A percentile compares a stretch with the other conserved stretches of the same genome.
Evolutionary conservation across 2,888 invertebrate genomes (phyloP).

Genomic region (Drosophila koepferae): DNA sequence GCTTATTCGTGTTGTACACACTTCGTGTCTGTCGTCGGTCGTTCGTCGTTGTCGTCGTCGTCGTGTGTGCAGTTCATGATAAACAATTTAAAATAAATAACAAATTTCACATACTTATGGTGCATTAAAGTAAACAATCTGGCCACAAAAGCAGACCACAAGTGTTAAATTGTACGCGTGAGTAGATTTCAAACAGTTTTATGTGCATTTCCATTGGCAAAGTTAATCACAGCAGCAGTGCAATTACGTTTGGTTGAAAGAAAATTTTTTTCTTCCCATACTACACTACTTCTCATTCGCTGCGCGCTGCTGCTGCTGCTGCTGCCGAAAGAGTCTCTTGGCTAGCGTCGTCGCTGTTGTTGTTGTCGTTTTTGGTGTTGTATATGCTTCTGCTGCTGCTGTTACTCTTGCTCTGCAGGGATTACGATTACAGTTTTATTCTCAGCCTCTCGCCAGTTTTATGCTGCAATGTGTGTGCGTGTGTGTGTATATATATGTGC

Average conservation of each 20-base stretch:
- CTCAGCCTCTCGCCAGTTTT: constrained; percentile 65
- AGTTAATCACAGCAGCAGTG: constrained; percentile 46
- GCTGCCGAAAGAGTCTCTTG: constrained; percentile 55
- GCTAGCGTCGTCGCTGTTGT: constrained; percentile 52
- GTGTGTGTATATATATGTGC: constrained; percentile 36
- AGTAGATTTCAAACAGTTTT: constrained; percentile 63
- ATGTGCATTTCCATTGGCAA: constrained; percentile 42
- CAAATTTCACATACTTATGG: constrained; percentile 61
- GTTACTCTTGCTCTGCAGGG: constrained; percentile 59
- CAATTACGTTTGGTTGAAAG: constrained; percentile 68
- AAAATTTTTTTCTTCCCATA: constrained; percentile 66
- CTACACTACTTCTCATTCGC: constrained; percentile 58
- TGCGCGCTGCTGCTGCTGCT: constrained; percentile 47
- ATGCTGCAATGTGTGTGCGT: constrained; percentile 65
- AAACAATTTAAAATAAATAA: constrained; percentile 76
- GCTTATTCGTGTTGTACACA: constrained; percentile 50
- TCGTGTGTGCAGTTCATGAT: constrained; percentile 75
- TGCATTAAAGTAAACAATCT: constrained; percentile 59
- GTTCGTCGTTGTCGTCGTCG: constrained; percentile 58
- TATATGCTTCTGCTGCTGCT: constrained; percentile 47
- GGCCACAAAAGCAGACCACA: constrained; percentile 42
- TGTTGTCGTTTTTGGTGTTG: constrained; percentile 50
- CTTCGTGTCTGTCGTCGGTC: constrained; percentile 63
- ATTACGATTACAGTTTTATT: constrained; percentile 74
- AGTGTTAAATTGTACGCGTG: constrained; percentile 64